These are phyloP conservation scores for Nemotelus nigrinus DNA, from an alignment of 2,888 invertebrate species.

Conservation along the genomic window DNA sequence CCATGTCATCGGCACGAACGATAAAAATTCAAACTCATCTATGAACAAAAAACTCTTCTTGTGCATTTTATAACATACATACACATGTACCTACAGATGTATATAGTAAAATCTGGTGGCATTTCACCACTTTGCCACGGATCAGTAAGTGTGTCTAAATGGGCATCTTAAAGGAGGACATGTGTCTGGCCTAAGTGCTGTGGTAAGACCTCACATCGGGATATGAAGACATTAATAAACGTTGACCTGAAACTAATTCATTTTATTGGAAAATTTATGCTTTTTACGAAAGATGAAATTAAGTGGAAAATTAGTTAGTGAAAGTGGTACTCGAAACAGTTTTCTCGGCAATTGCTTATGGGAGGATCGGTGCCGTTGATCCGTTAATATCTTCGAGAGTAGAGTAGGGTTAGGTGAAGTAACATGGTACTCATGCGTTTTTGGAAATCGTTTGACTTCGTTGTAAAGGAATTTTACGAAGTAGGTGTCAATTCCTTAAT, in stretches of 20 bases:
- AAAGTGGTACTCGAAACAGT: constrained; percentile 7
- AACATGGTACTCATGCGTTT: too few relatives aligned
- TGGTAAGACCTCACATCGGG: constrained; percentile 20
- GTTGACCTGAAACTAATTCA: constrained; percentile 11
- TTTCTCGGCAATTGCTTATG: constrained; percentile 6
- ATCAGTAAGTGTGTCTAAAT: constrained; percentile 35
- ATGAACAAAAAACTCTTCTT: too few relatives aligned
- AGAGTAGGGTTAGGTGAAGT: too few relatives aligned
- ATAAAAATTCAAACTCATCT: too few relatives aligned
- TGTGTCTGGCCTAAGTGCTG: constrained; percentile 6
- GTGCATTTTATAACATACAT: too few relatives aligned
- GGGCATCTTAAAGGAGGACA: constrained; percentile 8
- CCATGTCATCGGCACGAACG: too few relatives aligned
- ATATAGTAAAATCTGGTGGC: constrained; percentile 29
- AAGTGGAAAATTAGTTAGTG: constrained; percentile 34
- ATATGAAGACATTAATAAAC: not conserved
- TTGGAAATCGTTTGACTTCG: too few relatives aligned
- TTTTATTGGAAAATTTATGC: constrained; percentile 8
- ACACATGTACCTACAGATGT: not conserved
- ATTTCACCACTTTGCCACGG: constrained; percentile 31
- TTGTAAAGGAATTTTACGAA: too few relatives aligned
- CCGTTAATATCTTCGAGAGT: too few relatives aligned
- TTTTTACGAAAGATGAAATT: not conserved
- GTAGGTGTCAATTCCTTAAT: too few relatives aligned
- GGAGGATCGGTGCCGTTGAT: too few relatives aligned